Evolutionary conservation across 2,888 invertebrate genomes (phyloP), one percentile per base, ranked within the genome.

Genomic region (Dryobotodes eremita): DNA sequence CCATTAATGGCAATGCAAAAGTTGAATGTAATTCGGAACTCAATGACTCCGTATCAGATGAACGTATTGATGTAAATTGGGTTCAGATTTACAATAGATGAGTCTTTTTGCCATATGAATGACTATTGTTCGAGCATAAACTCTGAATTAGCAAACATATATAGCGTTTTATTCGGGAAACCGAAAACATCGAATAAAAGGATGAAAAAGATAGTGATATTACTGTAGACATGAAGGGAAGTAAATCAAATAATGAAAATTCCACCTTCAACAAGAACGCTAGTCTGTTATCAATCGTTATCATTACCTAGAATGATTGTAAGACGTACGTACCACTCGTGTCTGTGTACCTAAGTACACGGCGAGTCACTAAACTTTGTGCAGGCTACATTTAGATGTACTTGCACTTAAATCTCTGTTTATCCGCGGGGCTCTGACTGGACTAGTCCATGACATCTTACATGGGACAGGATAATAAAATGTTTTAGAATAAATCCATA

Each of bases 331-430:
- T 85, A 79, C 61, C 66, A 68, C 75, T 83, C 50, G 48, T 62
- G 59, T 75, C 59, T 76, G 73, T 82, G 77, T 87, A 84, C 83
- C 62, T 77, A 77, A 70, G 72, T 65, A 69, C 74, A 62, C 46
- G 26, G 59, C 59, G 64, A 79, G 88, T 88, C 88, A 86, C 78
- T 88, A 86, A 88, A 88, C 88, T 89, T 88, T 88, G 79, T 79
- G 75, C 78, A 84, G 26, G 74, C 84, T 85, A 87, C 75, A 87
- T 69, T 87, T 73, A 87, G 81, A 84, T 77, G 66, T 59, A 68
- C 62, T 61, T 73, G 66, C 75, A 79, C 75, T 46, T 86, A 79
- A 83, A 73, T 86, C 83, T 85, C 83, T 86, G 86, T 86, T 86
- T 85, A 79, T 86, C 79, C 75, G n/a, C 42, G 53, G 48, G 36